phyloP scores from a whole-genome alignment of 2,113 vertebrate species.

The Ictalurus furcatus region DNA sequence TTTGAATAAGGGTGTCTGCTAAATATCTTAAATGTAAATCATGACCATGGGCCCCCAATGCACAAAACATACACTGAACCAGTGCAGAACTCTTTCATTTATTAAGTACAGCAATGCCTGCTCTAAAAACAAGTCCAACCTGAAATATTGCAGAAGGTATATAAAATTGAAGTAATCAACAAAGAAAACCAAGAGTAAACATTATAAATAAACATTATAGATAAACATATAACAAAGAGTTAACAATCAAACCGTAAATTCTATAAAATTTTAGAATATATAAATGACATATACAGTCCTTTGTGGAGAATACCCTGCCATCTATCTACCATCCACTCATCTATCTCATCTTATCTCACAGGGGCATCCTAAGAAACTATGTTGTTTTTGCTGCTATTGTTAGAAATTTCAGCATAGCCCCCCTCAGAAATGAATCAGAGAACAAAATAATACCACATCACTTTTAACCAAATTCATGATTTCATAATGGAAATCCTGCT shows the following conservation, averaged over 20 bases:
- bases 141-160: not conserved
- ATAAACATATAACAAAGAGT: not conserved
- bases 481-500: no score
- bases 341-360: not conserved
- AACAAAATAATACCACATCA: not conserved
- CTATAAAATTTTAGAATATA: not conserved
- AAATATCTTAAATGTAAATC: no score
- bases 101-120: not conserved
- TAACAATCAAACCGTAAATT: not conserved
- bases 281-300: not conserved
- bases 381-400: not conserved
- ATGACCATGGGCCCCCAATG: not conserved
- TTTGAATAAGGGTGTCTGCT: no score
- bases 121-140: not conserved
- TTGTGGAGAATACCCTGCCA: not conserved
- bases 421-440: not conserved
- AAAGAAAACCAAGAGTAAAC: not conserved
- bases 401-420: not conserved
- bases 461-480: slow-evolving; percentile 2
- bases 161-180: not conserved
- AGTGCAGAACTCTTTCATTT: not conserved
- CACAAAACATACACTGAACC: not conserved
- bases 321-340: not conserved
- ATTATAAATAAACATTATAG: not conserved
- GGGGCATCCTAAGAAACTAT: not conserved